phyloP scores from a whole-genome alignment of 2,888 invertebrate species.

The Leptinotarsa peninsularis region DNA sequence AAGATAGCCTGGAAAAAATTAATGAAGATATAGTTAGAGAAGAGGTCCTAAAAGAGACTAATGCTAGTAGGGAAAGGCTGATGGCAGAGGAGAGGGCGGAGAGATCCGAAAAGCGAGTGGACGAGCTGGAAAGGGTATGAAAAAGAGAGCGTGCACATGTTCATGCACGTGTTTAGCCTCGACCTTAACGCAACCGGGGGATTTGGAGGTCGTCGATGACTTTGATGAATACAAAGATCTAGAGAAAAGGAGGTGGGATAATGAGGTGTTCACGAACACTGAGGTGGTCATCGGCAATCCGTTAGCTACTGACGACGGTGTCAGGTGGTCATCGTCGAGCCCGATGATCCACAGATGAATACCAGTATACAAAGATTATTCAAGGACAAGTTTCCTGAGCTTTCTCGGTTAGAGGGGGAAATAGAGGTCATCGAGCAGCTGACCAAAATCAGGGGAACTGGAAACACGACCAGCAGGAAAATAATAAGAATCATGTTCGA shows the following conservation, averaged over 20 bases:
- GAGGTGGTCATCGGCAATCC: not conserved
- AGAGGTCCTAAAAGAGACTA: too few species aligned
- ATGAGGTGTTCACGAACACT: not conserved
- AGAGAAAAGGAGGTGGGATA: not conserved
- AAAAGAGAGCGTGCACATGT: not conserved
- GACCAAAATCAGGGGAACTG: not conserved
- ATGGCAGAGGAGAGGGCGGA: too few species aligned
- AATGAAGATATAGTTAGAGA: too few species aligned
- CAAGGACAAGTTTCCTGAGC: too few species aligned
- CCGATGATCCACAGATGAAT: not conserved
- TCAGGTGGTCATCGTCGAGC: slow-evolving; percentile 1
- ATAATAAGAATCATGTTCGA: not conserved
- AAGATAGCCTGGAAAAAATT: too few species aligned
- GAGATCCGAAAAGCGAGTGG: not conserved
- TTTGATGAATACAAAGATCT: too few species aligned
- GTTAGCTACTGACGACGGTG: not conserved
- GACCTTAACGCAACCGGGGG: not conserved
- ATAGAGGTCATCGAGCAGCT: not conserved
- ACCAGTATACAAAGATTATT: not conserved
- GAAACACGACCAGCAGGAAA: not conserved
- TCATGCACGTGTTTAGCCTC: not conserved
- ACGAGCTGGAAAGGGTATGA: not conserved
- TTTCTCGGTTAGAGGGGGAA: too few species aligned
- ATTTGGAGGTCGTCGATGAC: not conserved
- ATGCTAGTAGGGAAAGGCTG: too few species aligned